A percentile compares a stretch with the other conserved stretches of the same genome.
Evolutionary conservation across 1,140 invertebrate genomes (phyloP).

Genomic region (Heliconius hewitsoni): DNA sequence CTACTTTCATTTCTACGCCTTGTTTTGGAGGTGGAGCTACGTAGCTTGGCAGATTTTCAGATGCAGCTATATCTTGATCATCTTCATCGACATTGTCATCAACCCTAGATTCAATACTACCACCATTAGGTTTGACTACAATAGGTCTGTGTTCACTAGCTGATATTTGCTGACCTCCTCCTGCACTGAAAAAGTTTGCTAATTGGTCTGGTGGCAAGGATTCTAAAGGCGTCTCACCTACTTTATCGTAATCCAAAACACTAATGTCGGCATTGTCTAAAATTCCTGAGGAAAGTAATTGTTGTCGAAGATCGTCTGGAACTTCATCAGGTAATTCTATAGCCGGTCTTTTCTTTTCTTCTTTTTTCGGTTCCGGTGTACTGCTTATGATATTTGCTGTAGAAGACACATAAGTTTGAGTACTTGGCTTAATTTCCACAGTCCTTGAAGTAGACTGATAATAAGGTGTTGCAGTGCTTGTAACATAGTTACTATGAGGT

Average conservation of each 20-base stretch:
- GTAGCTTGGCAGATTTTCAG: constrained; percentile 71
- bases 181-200: constrained; percentile 90
- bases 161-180: constrained; percentile 85
- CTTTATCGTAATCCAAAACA: constrained; percentile 92
- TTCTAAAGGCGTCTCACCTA: constrained; percentile 92
- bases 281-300: constrained; percentile 91
- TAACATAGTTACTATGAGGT: constrained; percentile 52
- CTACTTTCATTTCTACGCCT: constrained; percentile 91
- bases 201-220: constrained; percentile 92
- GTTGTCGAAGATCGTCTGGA: constrained; percentile 91
- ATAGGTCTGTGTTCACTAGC: constrained; percentile 86
- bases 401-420: constrained; percentile 71
- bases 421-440: constrained; percentile 70
- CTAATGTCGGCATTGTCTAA: constrained; percentile 93
- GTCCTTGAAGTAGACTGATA: constrained; percentile 70
- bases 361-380: constrained; percentile 74
- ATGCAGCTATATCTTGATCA: constrained; percentile 71
- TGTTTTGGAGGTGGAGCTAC: constrained; percentile 78
- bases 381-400: constrained; percentile 66
- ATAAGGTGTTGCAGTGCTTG: constrained; percentile 62
- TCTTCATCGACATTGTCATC: constrained; percentile 78
- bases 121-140: constrained; percentile 83
- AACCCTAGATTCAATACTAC: constrained; percentile 81
- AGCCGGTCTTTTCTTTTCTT: constrained; percentile 81
- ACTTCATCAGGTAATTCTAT: constrained; percentile 91